phyloP scores from a whole-genome alignment of 2,888 invertebrate genomes.

The Dolichopus griseipennis region DNA sequence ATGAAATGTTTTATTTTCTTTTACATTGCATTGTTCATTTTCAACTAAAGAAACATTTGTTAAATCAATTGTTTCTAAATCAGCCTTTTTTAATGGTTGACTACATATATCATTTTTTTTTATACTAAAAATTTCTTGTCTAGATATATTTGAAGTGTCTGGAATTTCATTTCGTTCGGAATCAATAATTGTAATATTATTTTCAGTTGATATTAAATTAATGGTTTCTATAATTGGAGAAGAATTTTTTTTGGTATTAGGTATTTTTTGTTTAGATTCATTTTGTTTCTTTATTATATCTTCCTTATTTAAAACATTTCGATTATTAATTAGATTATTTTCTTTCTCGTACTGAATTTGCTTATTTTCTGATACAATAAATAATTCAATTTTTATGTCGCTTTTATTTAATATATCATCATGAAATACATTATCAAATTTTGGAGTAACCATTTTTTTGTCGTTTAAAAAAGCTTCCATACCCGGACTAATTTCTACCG shows the following conservation, averaged over 20 bases:
- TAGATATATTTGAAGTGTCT: constrained; percentile 17
- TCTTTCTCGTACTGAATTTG: constrained; percentile 38
- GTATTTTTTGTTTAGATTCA: constrained; percentile 22
- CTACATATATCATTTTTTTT: constrained; percentile 17
- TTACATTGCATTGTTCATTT: constrained; percentile 17
- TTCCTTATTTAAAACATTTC: constrained; percentile 41
- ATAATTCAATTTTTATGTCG: constrained; percentile 33
- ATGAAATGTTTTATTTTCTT: constrained; percentile 21
- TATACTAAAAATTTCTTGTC: constrained; percentile 25
- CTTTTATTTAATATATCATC: constrained; percentile 21
- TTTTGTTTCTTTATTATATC: constrained; percentile 25
- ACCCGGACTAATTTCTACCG: constrained; percentile 57
- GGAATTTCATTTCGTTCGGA: constrained; percentile 33
- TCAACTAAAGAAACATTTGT: constrained; percentile 28
- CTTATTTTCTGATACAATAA: constrained; percentile 38
- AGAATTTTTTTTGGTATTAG: constrained; percentile 26
- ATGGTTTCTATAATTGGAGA: constrained; percentile 39
- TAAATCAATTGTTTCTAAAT: constrained; percentile 29
- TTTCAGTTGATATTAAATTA: constrained; percentile 40
- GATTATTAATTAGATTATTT: constrained; percentile 40
- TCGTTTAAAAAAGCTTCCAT: constrained; percentile 59
- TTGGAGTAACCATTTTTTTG: constrained; percentile 32
- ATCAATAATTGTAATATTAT: constrained; percentile 34
- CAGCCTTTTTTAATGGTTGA: constrained; percentile 14
- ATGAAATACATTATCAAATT: not conserved